Base-by-base conservation (phyloP, 2,113 vertebrate species). In the Cathartes aura region DNA sequence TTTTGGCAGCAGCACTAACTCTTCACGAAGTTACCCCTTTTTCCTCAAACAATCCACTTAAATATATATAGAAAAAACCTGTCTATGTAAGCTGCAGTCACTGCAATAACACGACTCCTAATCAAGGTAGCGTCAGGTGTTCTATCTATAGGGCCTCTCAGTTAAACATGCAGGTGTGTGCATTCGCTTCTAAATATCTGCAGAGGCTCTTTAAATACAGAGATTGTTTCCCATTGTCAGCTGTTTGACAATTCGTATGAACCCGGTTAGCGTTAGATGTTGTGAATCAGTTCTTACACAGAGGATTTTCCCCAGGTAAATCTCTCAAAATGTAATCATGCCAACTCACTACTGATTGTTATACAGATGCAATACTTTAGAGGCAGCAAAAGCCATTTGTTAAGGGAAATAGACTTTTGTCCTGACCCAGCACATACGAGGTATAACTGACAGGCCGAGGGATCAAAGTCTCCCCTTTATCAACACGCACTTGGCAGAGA, bases 401-500 rank as follows among this genome's bases (percentile, higher is more conserved):
- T 20, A 47, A 90, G 81, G 74, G 79, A 91, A 90, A 80, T 48
- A 93, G 95, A 85, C 95, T 95, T 96, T 93, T 91, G 91, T 97
- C 89, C 94, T 76, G 82, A 83, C 78, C 89, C 75, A 19, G 73
- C 83, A 68, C 82, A 67, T 11, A 50, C 1, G 60, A 91, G 86
- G 75, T 48, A 91, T 96, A 94, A 93, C 82, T 88, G 97, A 83
- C 89, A 66, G 91, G 26, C 56, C 71, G 56, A 6, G 45, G 91
- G 96, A 94, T 76, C 97, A 96, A 97, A 97, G 97, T 96, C 93
- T 96, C 79, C 78, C 93, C 84, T 96, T 96, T 97, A 97, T 96
- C 95, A 71, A 78, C 87, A 0, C 0, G 5, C 70, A 82, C 89
- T 97, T 88, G 93, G 95, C 82, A 95, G 82, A 96, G 94, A 84